phyloP scores from a whole-genome alignment of 1,140 invertebrate species.

The Lordiphosa stackelbergi region DNA sequence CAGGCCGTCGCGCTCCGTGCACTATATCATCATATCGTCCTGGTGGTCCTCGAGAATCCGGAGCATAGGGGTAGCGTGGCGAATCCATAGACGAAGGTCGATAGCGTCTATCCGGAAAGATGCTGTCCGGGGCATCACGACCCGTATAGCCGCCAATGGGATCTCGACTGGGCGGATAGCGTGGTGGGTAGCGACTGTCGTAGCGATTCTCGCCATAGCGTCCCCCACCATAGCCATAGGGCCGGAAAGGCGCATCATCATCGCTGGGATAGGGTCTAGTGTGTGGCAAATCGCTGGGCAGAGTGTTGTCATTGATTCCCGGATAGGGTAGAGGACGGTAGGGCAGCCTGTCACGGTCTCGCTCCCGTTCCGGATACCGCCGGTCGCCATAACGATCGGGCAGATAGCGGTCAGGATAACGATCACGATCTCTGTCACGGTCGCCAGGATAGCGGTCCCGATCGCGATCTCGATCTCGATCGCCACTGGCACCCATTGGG shows the following conservation, averaged over 20 bases:
- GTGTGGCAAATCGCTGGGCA: constrained; percentile 65
- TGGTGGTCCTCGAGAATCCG: constrained; percentile 49
- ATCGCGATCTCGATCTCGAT: constrained; percentile 62
- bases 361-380: constrained; percentile 70
- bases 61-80: constrained; percentile 52
- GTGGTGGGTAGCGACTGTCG: constrained; percentile 61
- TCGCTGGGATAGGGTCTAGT: constrained; percentile 64
- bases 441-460: constrained; percentile 41
- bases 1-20: constrained; percentile 60
- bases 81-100: constrained; percentile 62
- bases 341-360: constrained; percentile 64
- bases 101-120: constrained; percentile 71
- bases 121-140: constrained; percentile 68
- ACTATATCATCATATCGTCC: constrained; percentile 70
- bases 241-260: constrained; percentile 62
- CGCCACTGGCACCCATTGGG: constrained; percentile 76
- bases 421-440: constrained; percentile 62
- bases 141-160: constrained; percentile 65
- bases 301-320: constrained; percentile 60
- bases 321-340: constrained; percentile 76
- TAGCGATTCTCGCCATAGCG: constrained; percentile 68
- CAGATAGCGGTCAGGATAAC: constrained; percentile 68
- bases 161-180: constrained; percentile 65
- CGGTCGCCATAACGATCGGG: constrained; percentile 62
- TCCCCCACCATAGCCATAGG: constrained; percentile 54